A percentile compares a stretch with the other conserved stretches of the same genome.
Conservation (phyloP, 2,113 vertebrate species). For the Paralichthys olivaceus region DNA sequence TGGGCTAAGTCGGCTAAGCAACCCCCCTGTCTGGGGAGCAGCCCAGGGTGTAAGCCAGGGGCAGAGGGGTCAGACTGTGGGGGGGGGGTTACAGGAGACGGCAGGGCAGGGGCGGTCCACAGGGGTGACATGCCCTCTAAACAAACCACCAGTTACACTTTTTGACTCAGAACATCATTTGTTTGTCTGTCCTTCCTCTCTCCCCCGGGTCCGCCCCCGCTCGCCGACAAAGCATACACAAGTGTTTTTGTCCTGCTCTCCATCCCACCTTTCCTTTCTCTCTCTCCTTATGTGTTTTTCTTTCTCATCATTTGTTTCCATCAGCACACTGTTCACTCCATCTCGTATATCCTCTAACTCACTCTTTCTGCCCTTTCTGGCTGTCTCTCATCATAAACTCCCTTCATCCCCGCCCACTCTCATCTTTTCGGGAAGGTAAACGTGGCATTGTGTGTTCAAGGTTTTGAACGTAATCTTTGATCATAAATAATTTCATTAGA, state of each 20-base stretch:
- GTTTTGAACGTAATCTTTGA: conserved; percentile 79
- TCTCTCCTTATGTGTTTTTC: conserved; percentile 27
- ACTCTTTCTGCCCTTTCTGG: conserved; percentile 54
- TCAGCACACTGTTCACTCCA: conserved; percentile 52
- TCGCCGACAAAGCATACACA: conserved; percentile 51
- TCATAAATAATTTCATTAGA: conserved; percentile 84
- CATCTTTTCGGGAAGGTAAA: conserved; percentile 69
- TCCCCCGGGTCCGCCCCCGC: conserved; percentile 57
- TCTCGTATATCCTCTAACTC: conserved; percentile 26
- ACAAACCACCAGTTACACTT: conserved; percentile 79
- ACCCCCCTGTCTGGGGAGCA: conserved; percentile 75
- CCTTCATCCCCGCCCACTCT: conserved; percentile 30
- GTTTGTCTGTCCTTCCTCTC: conserved; percentile 74
- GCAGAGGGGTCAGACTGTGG: conserved; percentile 72
- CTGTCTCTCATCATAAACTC: conserved; percentile 52
- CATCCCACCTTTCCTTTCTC: conserved; percentile 18
- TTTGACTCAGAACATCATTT: conserved; percentile 69
- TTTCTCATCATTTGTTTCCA: conserved; percentile 47
- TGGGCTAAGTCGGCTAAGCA: conserved; percentile 80
- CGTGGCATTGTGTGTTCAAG: conserved; percentile 73
- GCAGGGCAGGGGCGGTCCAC: conserved; percentile 49
- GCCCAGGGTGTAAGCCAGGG: conserved; percentile 71
- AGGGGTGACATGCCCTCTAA: conserved; percentile 75
- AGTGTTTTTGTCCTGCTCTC: conserved; percentile 41
- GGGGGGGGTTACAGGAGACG: conserved; percentile 26